Conservation (phyloP, 2,113 vertebrate genomes). For the Elephas maximus region DNA sequence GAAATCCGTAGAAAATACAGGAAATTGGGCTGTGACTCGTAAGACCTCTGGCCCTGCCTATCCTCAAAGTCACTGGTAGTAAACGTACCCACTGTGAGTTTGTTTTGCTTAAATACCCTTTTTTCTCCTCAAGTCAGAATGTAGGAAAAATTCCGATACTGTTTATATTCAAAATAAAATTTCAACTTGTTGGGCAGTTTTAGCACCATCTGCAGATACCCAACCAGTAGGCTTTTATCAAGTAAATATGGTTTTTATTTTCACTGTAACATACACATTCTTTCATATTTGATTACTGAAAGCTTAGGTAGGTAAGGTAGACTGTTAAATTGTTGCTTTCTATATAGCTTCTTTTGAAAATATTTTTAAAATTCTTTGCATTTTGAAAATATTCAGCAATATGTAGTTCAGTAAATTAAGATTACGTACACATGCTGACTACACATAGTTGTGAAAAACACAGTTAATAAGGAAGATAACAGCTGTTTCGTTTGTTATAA, state of each 20-base stretch:
- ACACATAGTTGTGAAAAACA: constrained; percentile 52
- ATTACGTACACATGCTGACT: neutral
- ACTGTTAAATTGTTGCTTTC: constrained; percentile 53
- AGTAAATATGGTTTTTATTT: constrained; percentile 42
- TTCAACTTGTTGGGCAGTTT: constrained; percentile 23
- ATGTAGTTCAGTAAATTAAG: constrained; percentile 4
- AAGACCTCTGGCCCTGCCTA: neutral
- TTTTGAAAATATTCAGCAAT: constrained; percentile 64
- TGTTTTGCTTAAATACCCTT: constrained; percentile 48
- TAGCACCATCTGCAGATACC: constrained; percentile 1
- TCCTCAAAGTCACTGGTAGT: neutral
- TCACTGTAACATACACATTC: neutral
- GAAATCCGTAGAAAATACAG: neutral
- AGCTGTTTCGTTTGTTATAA: constrained; percentile 47
- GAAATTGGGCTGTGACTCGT: neutral
- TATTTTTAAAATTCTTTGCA: neutral
- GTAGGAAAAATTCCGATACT: constrained; percentile 45
- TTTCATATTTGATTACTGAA: constrained; percentile 36
- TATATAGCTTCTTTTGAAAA: constrained; percentile 62
- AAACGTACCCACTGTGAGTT: neutral
- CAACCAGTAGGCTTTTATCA: neutral
- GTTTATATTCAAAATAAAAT: constrained; percentile 56
- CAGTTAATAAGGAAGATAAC: constrained; percentile 55
- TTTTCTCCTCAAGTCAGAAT: constrained; percentile 53
- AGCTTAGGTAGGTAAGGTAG: constrained; percentile 7